Base-by-base conservation (phyloP, 1,140 invertebrate genomes). In the Cataglyphis hispanica region DNA sequence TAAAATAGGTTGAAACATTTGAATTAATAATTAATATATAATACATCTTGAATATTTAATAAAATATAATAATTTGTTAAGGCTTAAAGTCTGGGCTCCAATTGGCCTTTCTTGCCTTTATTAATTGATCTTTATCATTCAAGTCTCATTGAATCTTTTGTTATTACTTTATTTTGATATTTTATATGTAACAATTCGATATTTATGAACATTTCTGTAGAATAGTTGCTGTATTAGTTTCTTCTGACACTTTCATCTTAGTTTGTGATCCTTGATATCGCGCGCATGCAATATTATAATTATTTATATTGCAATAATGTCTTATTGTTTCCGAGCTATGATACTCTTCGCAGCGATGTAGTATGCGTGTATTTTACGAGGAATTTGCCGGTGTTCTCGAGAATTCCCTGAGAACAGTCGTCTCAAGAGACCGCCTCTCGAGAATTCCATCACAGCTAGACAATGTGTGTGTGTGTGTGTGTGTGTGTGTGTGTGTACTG, bases 381-480 rank as follows among this genome's bases (percentile, higher is more conserved):
- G 53, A 81, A 72, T 81, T 58, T 43, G 43, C 85, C 34, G 34
- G 13, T 74, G 22, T 64, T 74, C 63, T 66, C 67, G 56, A 61
- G 61, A 53, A 84, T 53, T 34, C 46, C 25, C 43, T 50, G 76
- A 80, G n/a, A 80, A 40, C 63, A 13, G 53, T 56, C 31, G 66
- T 22, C 43, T 22, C 67, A 60, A 86, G 69, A 37, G 70, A 70
- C 61, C 69, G 27, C 74, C 78, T 46, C 75, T 86, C 64, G 87
- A 66, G 84, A 88, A 89, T 89, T 89, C 87, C 61, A 89, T 89
- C 76, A 50, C 46, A 77, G n/a, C 27, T 22, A 58, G 63, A 61
- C 80, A 89, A 89, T 84, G 85, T 86, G 76, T 78, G 3, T 50
- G 46, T 16, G 4, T 50, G 7, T 50, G 46, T 16, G 6, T 50